A percentile compares a stretch with the other conserved stretches of the same genome.
Conservation (phyloP, 2,888 invertebrate genomes). For the Heliconius sara region DNA sequence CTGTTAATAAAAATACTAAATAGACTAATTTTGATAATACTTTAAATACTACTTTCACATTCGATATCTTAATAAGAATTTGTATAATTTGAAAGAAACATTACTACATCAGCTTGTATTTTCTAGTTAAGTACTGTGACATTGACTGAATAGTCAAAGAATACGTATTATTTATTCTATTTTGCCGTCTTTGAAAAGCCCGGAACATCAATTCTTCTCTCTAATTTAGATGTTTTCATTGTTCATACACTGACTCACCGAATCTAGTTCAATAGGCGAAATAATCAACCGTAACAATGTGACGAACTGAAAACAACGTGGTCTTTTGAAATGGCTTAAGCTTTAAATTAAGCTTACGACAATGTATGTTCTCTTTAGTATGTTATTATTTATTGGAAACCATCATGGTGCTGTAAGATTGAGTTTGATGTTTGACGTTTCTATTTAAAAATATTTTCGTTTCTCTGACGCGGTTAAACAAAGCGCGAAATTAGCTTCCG, state of each 20-base stretch:
- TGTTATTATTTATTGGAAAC: neutral
- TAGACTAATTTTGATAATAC: too few species aligned
- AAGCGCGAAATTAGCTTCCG: slow-evolving; percentile 4
- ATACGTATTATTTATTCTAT: slow-evolving; percentile 10
- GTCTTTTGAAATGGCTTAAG: slow-evolving; percentile 9
- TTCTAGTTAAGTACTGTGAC: slow-evolving; percentile 11
- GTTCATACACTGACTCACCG: slow-evolving; percentile 24
- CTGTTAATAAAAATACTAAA: too few species aligned
- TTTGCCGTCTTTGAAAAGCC: slow-evolving; percentile 28
- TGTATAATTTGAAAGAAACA: neutral
- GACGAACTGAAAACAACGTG: slow-evolving; percentile 20
- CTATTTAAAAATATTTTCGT: slow-evolving; percentile 6
- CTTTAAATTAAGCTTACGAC: slow-evolving; percentile 6
- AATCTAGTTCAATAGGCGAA: slow-evolving; percentile 21
- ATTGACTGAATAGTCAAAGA: slow-evolving; percentile 17
- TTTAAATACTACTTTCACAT: too few species aligned
- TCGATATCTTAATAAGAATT: neutral
- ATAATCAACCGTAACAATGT: slow-evolving; percentile 28
- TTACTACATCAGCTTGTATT: neutral
- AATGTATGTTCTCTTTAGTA: neutral
- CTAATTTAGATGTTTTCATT: slow-evolving; percentile 29
- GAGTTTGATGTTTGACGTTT: neutral
- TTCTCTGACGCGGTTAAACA: neutral
- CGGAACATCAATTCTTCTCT: slow-evolving; percentile 41
- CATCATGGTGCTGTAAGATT: neutral